These are phyloP conservation scores for Tetranychus truncatus DNA, from an alignment of 2,888 invertebrate species.

Conservation along the genomic window DNA sequence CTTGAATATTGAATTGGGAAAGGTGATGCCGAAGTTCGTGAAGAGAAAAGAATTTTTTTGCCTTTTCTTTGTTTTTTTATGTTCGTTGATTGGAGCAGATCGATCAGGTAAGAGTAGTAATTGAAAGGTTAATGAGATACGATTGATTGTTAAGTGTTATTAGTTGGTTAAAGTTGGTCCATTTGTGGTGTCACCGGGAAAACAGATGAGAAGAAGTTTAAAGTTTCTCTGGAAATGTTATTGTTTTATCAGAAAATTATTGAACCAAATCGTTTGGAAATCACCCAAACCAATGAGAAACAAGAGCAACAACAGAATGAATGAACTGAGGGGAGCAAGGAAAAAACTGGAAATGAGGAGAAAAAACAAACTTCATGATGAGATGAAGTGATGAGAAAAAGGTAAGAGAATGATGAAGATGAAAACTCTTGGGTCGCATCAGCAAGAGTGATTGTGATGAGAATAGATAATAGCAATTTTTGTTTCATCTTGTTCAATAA, in stretches of 20 bases:
- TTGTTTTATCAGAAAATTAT: not conserved
- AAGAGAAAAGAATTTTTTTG: too few species aligned
- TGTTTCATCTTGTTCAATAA: not conserved
- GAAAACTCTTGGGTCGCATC: not conserved
- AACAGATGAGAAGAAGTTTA: not conserved
- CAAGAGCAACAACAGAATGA: not conserved
- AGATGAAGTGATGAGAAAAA: not conserved
- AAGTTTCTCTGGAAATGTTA: not conserved
- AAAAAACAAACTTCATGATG: not conserved
- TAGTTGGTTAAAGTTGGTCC: not conserved
- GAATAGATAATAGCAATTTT: not conserved
- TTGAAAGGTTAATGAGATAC: not conserved
- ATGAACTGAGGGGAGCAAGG: not conserved
- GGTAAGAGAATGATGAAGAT: not conserved
- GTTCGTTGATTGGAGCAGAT: too few species aligned
- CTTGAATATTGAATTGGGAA: too few species aligned
- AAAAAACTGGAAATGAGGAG: not conserved
- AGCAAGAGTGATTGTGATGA: not conserved
- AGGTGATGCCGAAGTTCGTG: too few species aligned
- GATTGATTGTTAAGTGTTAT: not conserved
- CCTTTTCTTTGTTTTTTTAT: too few species aligned
- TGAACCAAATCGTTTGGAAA: not conserved
- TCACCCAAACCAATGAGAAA: not conserved
- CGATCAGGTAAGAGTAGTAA: too few species aligned
- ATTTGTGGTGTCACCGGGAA: not conserved